Base-by-base conservation (phyloP, 2,888 invertebrate species). In the Spisula solida region DNA sequence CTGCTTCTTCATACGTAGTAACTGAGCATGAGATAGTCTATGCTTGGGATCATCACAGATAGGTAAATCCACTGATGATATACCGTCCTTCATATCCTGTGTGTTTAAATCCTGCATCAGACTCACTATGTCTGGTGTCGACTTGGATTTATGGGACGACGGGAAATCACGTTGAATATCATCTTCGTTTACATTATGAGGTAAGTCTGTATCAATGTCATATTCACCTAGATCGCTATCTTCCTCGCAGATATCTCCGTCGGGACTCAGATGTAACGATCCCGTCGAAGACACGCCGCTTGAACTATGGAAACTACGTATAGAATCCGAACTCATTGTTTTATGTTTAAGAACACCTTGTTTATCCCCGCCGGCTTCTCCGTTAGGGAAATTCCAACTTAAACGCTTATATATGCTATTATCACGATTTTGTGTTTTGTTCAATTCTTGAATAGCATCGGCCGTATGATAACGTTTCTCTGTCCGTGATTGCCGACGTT, bases 401-500 rank as follows among this genome's bases (percentile, higher is more conserved):
- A 97, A 96, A 81, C 97, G 97, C 96, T 98, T 98, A 95, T 97
- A 97, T 92, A 97, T 97, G 90, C 97, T 97, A 82, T 97, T 94
- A 92, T 96, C 96, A 89, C 93, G 94, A 56, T 94, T 94, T 81
- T 95, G 94, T 34, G 91, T 97, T 89, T 93, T 93, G 84, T 94
- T 91, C 86, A 97, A 97, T 95, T 97, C 97, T 95, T 98, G 98
- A 93, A 98, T 97, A 90, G 97, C 97, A 92, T 98, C 98, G 10
- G 98, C 98, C 10, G 98, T 98, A 96, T 97, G 97, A 96, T 98
- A 98, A 90, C 98, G 96, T 94, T 97, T 97, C 92, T 96, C 96
- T 25, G 94, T 94, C 80, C 96, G 93, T 8, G 95, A 94, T 48
- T 91, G 91, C 31, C 96, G 93, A 82, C 96, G 92, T 91, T 95